Conservation (phyloP, 1,140 invertebrate genomes). For the Conus ventricosus region DNA sequence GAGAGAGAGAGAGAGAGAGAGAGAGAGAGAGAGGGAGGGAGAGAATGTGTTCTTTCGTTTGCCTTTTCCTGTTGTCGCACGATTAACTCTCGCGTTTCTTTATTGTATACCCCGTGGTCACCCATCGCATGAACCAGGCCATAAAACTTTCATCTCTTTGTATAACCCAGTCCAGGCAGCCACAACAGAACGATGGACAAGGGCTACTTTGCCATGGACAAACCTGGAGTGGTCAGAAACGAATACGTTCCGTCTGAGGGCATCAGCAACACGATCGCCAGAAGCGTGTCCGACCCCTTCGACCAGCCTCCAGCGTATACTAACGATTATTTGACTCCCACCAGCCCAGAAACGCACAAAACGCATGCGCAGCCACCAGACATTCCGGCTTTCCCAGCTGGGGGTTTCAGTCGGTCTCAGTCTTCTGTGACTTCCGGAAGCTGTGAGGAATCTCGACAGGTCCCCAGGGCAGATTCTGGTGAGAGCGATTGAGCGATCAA, state of each 20-base stretch:
- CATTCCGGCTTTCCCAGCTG: neutral
- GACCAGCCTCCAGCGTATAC: neutral
- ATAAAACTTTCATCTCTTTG: too few relatives aligned
- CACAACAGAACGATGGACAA: neutral
- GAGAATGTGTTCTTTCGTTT: neutral
- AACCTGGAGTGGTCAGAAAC: neutral
- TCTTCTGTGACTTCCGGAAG: neutral
- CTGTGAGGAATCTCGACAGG: neutral
- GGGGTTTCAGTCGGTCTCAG: neutral
- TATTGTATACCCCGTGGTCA: too few relatives aligned
- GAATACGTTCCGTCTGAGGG: neutral
- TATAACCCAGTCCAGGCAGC: too few relatives aligned
- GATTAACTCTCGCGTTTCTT: too few relatives aligned
- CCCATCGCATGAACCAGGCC: too few relatives aligned
- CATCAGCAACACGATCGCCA: neutral
- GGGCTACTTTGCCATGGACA: neutral
- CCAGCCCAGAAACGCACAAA: neutral
- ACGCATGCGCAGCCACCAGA: neutral
- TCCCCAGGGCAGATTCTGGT: neutral
- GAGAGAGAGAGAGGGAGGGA: too few relatives aligned
- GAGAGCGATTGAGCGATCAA: neutral
- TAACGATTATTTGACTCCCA: neutral
- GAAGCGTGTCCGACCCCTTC: neutral
- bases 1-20: too few relatives aligned
- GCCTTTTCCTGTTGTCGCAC: neutral